Percentiles rank a stretch among this genome's conserved stretches.
Evolutionary conservation across 2,797 vertebrate genomes (phyloP).

Genomic region (Margarornis squamiger): DNA sequence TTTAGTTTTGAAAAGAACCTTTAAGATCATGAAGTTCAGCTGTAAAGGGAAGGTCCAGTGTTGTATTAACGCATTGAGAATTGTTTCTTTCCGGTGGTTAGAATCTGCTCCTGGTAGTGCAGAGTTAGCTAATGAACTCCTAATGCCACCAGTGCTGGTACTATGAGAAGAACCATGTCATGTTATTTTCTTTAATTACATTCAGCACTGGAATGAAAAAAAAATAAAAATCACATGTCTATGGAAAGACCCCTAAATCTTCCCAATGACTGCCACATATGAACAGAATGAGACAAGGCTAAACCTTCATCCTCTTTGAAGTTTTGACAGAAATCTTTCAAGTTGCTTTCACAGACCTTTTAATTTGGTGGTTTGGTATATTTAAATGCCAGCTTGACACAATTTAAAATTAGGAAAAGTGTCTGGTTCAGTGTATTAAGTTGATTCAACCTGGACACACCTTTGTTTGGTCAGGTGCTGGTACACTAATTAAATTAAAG

Average conservation of each 20-base stretch:
- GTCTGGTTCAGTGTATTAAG: constrained; percentile 45
- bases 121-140: background rate
- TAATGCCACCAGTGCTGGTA: background rate
- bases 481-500: constrained; percentile 48
- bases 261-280: background rate
- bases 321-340: background rate
- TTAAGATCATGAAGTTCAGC: background rate
- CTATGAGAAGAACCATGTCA: background rate
- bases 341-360: background rate
- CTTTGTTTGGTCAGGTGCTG: constrained; percentile 74
- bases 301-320: background rate
- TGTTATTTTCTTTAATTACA: background rate
- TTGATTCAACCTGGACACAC: constrained; percentile 45
- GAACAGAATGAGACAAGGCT: background rate
- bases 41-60: background rate
- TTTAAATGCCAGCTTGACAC: constrained; percentile 7
- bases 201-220: background rate
- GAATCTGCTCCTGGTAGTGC: background rate
- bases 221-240: background rate
- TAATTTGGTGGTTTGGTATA: background rate
- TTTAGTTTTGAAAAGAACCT: background rate
- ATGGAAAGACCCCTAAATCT: background rate
- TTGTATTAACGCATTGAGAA: background rate
- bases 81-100: background rate
- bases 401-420: constrained; percentile 15